These are phyloP conservation scores for Gerris lacustris DNA, from an alignment of 2,888 invertebrate genomes.

Conservation along the genomic window DNA sequence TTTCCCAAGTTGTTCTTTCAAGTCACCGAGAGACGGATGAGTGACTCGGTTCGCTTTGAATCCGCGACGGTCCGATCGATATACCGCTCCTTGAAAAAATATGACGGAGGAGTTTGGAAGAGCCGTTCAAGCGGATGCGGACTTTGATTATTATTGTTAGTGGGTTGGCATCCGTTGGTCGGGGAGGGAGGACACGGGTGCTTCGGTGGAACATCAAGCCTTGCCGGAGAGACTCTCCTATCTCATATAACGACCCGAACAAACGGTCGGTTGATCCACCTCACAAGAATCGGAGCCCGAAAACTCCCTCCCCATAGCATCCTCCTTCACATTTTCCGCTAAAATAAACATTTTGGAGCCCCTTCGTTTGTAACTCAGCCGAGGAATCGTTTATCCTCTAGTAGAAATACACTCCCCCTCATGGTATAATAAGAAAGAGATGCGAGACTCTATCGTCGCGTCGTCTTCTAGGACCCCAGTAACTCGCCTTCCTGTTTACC, in stretches of 20 bases:
- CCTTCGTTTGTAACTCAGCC: neutral
- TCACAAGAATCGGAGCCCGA: neutral
- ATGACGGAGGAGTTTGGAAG: neutral
- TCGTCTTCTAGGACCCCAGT: neutral
- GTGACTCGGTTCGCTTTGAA: no score
- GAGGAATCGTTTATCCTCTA: neutral
- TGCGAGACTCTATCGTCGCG: neutral
- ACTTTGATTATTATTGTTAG: slow-evolving; percentile 5
- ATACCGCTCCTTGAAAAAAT: neutral
- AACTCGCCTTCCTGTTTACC: neutral
- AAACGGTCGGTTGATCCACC: neutral
- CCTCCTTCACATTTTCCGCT: neutral
- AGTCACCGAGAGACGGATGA: no score
- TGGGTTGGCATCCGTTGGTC: neutral
- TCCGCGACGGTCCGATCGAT: no score
- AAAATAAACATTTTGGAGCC: neutral
- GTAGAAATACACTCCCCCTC: neutral
- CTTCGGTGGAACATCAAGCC: neutral
- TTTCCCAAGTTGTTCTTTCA: no score
- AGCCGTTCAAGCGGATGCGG: neutral
- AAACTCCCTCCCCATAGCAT: neutral
- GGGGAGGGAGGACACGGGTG: neutral
- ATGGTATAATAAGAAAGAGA: neutral
- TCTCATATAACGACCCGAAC: neutral
- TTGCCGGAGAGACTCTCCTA: neutral